Percentiles rank a stretch among this genome's conserved stretches.
phyloP scores from a whole-genome alignment of 2,797 vertebrate species.

The Uromys caudimaculatus region DNA sequence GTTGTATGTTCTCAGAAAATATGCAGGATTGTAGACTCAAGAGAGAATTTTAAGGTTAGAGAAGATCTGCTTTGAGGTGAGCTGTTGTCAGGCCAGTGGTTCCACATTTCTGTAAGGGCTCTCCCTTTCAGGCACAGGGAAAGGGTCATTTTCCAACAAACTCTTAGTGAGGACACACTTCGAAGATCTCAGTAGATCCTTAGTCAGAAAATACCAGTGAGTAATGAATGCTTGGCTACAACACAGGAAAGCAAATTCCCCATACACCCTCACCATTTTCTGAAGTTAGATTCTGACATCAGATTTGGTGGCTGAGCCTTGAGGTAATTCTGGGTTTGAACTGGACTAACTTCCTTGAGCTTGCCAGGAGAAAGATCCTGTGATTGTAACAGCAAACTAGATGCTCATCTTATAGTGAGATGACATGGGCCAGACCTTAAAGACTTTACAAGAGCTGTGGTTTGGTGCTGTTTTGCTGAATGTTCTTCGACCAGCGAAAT shows the following conservation, averaged over 20 bases:
- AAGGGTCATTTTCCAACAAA: neutral
- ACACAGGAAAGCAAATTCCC: neutral
- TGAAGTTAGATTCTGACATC: neutral
- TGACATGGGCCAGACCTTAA: neutral
- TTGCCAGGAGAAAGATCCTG: neutral
- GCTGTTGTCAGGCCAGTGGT: neutral
- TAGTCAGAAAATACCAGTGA: neutral
- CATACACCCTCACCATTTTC: neutral
- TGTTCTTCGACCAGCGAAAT: neutral
- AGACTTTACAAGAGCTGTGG: neutral
- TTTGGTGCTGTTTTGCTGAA: neutral
- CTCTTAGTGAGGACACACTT: neutral
- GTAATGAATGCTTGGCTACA: neutral
- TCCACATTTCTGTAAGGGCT: neutral
- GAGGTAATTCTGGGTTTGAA: neutral
- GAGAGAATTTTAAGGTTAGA: constrained; percentile 3
- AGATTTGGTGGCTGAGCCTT: neutral
- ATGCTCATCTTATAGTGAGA: neutral
- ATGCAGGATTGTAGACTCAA: neutral
- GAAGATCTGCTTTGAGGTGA: neutral
- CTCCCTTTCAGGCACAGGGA: no score
- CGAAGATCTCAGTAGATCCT: neutral
- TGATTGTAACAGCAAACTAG: neutral
- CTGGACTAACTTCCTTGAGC: neutral
- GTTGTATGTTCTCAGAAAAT: neutral